A percentile compares a stretch with the other conserved stretches of the same genome.
Evolutionary conservation across 2,888 invertebrate genomes (phyloP).

Genomic region (Pandemis corylana): DNA sequence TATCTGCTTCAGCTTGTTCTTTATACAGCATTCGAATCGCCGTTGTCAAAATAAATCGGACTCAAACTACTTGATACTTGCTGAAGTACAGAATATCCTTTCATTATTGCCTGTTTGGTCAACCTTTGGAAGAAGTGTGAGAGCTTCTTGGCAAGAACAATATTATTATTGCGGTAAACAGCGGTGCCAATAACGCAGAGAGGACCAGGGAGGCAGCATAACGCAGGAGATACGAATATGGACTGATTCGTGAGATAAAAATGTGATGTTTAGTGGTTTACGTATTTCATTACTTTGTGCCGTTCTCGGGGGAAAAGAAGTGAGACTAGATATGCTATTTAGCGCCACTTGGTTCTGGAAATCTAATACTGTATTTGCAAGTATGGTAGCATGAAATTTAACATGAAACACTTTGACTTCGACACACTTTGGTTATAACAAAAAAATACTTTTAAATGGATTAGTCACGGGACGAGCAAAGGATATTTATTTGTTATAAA

Average conservation of each 20-base stretch:
- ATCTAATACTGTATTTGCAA: too few relatives aligned
- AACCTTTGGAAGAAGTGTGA: not conserved
- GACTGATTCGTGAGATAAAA: not conserved
- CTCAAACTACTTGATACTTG: conserved; percentile 6
- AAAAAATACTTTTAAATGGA: too few relatives aligned
- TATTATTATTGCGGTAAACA: conserved; percentile 1
- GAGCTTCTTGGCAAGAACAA: conserved; percentile 7
- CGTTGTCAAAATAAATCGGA: not conserved
- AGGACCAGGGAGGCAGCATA: not conserved
- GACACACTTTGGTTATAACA: too few relatives aligned
- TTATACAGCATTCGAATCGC: not conserved
- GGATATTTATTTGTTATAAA: too few relatives aligned
- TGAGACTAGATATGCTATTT: too few relatives aligned
- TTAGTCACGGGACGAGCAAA: too few relatives aligned
- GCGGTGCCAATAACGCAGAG: conserved; percentile 5
- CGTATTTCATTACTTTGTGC: not conserved
- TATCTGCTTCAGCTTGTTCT: too few relatives aligned
- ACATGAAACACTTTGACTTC: too few relatives aligned
- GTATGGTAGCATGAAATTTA: too few relatives aligned
- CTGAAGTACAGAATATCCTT: conserved; percentile 1
- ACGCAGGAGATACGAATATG: not conserved
- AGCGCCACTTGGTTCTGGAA: too few relatives aligned
- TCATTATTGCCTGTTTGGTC: not conserved
- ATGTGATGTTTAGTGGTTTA: not conserved
- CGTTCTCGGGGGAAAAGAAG: not conserved